Percentiles rank a stretch among this genome's conserved stretches.
phyloP scores from a whole-genome alignment of 2,797 vertebrate species.

The Crenichthys baileyi region DNA sequence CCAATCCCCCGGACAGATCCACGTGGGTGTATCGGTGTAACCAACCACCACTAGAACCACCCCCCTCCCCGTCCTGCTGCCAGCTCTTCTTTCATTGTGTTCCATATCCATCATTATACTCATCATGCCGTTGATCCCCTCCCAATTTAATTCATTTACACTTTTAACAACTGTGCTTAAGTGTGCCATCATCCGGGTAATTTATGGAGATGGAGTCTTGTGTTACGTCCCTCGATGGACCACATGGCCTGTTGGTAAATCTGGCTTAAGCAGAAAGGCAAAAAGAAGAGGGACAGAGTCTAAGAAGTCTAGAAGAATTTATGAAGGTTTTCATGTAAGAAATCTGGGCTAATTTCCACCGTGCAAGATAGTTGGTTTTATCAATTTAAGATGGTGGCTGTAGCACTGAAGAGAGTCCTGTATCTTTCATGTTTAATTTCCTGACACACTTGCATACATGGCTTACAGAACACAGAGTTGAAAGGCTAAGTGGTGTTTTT shows the following conservation, averaged over 20 bases:
- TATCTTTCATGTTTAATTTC: neutral
- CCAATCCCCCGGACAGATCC: conserved; percentile 74
- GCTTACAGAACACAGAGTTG: neutral
- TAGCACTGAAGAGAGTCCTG: neutral
- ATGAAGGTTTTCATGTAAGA: neutral
- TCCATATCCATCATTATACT: conserved; percentile 28
- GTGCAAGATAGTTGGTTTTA: neutral
- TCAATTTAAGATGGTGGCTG: neutral
- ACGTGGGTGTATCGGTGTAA: conserved; percentile 65
- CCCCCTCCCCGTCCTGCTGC: conserved; percentile 24
- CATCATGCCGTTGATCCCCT: conserved; percentile 26
- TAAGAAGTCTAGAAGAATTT: neutral
- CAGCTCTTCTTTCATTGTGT: conserved; percentile 44
- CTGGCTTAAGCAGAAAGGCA: conserved; percentile 21
- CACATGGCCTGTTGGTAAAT: conserved; percentile 52
- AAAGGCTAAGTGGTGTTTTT: neutral
- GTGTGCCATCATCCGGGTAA: conserved; percentile 77
- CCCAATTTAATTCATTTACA: conserved; percentile 74
- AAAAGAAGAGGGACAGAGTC: neutral
- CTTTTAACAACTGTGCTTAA: conserved; percentile 80
- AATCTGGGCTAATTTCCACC: neutral
- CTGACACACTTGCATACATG: neutral
- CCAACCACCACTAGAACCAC: conserved; percentile 51
- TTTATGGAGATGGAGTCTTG: conserved; percentile 81
- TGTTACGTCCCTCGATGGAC: conserved; percentile 63